Conservation (phyloP, 2,797 vertebrate species). For the Siniperca scherzeri region DNA sequence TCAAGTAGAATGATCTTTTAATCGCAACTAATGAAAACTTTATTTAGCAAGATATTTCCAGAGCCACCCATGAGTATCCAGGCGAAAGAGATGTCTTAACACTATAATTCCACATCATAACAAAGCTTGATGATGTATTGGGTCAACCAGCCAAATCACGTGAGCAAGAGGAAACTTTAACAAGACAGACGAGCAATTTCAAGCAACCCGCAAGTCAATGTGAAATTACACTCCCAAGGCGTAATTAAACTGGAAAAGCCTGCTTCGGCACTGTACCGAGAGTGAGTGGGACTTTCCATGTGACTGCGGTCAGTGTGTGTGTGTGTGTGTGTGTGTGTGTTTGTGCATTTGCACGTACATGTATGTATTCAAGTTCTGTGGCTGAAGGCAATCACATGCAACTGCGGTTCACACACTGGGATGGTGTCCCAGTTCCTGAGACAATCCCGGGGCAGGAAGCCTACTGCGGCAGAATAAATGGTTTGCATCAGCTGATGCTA, state of each 20-base stretch:
- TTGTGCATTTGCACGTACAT: constrained; percentile 25
- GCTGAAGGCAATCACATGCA: constrained; percentile 61
- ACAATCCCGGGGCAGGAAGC: constrained; percentile 54
- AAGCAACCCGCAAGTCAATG: constrained; percentile 63
- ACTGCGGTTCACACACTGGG: constrained; percentile 50
- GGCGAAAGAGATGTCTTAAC: constrained; percentile 5
- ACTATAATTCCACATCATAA: constrained; percentile 43
- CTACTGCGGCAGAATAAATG: constrained; percentile 42
- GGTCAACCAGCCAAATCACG: constrained; percentile 30
- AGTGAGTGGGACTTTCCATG: constrained; percentile 73
- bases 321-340: constrained; percentile 29
- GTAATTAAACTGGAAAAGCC: constrained; percentile 74
- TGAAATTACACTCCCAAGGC: constrained; percentile 69
- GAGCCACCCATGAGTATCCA: not conserved
- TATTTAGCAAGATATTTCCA: not conserved
- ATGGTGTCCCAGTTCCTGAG: constrained; percentile 72
- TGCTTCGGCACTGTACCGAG: constrained; percentile 28
- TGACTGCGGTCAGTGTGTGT: constrained; percentile 60
- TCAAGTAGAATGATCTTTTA: not conserved
- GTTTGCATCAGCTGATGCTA: constrained; percentile 38
- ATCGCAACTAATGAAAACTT: not conserved
- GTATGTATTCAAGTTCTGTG: constrained; percentile 56
- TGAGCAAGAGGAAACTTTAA: constrained; percentile 62
- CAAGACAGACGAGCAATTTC: constrained; percentile 60
- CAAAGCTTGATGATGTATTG: constrained; percentile 41